Evolutionary conservation across 1,140 invertebrate species (phyloP).

Genomic region (Drosophila dunni): DNA sequence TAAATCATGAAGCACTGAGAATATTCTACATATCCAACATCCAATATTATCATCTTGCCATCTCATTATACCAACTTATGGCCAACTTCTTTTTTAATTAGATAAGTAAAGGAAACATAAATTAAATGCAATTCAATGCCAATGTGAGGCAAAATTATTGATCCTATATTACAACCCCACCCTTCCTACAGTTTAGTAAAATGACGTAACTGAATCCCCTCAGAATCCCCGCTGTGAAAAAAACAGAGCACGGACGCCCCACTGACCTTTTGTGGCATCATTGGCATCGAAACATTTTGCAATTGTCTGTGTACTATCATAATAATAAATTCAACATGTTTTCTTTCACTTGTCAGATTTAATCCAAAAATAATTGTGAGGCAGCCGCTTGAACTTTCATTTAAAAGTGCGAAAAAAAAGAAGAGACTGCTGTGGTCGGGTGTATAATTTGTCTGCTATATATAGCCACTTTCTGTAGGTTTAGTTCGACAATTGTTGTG

Average conservation of each 20-base stretch:
- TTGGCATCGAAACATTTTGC: constrained; percentile 11
- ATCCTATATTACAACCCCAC: neutral
- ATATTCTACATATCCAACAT: neutral
- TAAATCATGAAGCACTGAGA: no score
- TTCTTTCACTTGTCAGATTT: constrained; percentile 54
- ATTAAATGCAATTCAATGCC: neutral
- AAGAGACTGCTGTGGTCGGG: constrained; percentile 1
- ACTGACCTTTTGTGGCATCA: constrained; percentile 40
- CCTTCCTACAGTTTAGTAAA: neutral
- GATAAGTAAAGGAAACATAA: neutral
- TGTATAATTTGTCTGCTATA: constrained; percentile 29
- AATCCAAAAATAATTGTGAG: constrained; percentile 47
- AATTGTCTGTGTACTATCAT: constrained; percentile 27
- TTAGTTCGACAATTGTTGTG: constrained; percentile 25
- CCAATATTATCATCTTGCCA: neutral
- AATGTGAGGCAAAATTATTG: neutral
- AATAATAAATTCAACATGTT: constrained; percentile 52
- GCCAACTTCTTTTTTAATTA: neutral
- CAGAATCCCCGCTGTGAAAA: neutral
- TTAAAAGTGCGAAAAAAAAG: constrained; percentile 35
- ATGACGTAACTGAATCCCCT: constrained; percentile 15
- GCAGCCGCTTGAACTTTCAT: constrained; percentile 51
- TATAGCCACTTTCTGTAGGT: constrained; percentile 22
- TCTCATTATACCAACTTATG: no score
- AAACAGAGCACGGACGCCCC: constrained; percentile 18